Evolutionary conservation across 53 echinoderm and acorn worm genomes (phyloP).

Genomic region (Temnopleurus reevesii): DNA sequence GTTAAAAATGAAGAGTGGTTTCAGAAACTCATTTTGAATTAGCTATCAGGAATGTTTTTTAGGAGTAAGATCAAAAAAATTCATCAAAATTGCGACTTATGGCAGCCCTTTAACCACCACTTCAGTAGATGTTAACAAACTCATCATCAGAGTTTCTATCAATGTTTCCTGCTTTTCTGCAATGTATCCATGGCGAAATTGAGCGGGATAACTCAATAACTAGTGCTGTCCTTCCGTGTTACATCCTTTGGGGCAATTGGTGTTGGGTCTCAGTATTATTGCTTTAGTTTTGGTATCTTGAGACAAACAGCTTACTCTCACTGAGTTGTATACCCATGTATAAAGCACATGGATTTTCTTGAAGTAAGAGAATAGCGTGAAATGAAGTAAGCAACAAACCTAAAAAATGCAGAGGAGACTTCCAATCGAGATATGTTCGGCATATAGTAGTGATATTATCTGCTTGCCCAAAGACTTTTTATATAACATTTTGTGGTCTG

Average conservation of each 20-base stretch:
- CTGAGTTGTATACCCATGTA: neutral
- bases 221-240: conserved; percentile 28
- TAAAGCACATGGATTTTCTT: neutral
- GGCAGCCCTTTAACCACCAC: too few relatives aligned
- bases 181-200: neutral
- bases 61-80: too few relatives aligned
- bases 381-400: neutral
- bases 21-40: too few relatives aligned
- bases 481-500: neutral
- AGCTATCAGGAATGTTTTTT: too few relatives aligned
- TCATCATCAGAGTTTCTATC: too few relatives aligned
- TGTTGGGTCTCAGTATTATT: conserved; percentile 11
- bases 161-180: too few relatives aligned
- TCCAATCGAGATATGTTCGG: neutral
- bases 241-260: neutral
- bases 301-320: conserved; percentile 3
- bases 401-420: neutral
- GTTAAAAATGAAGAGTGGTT: too few relatives aligned
- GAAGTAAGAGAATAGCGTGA: neutral
- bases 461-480: neutral
- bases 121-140: too few relatives aligned
- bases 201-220: conserved; percentile 16
- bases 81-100: too few relatives aligned
- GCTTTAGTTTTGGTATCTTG: neutral
- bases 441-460: neutral